Evolutionary conservation across 2,888 invertebrate genomes (phyloP).

Genomic region (Salticus scenicus): DNA sequence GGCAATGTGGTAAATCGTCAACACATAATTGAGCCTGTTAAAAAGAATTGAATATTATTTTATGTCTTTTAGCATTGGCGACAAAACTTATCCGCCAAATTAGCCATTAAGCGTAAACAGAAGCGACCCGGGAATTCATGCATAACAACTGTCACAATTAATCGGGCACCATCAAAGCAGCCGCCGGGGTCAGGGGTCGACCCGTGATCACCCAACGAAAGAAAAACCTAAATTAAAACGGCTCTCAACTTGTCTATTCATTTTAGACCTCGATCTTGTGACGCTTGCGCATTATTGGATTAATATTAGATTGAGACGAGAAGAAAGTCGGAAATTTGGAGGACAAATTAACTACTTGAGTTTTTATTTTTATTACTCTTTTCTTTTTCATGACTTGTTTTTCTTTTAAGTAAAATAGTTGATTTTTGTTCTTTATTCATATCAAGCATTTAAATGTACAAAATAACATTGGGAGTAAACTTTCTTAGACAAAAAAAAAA

Average conservation of each 20-base stretch:
- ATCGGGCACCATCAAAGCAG: conserved; percentile 57
- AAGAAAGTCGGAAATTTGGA: background rate
- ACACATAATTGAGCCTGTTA: no score
- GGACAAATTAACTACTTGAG: background rate
- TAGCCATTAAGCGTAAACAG: background rate
- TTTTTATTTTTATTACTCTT: background rate
- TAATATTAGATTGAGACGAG: background rate
- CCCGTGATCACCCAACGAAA: conserved; percentile 10
- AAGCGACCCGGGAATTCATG: background rate
- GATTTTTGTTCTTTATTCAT: no score
- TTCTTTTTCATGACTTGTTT: no score
- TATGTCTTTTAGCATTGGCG: no score
- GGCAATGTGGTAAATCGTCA: no score
- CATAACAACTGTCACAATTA: conserved; percentile 25
- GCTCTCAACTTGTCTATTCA: conserved; percentile 26
- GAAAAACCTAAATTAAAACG: conserved; percentile 25
- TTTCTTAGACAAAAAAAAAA: no score
- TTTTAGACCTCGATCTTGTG: background rate
- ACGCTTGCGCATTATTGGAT: background rate
- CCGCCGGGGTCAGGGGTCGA: conserved; percentile 43
- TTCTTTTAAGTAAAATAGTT: no score
- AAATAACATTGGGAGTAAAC: no score
- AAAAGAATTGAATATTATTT: no score
- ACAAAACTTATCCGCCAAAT: background rate
- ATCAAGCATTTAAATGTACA: no score